Evolutionary conservation across 1,140 invertebrate species (phyloP).

Genomic region (Chrysopa pallens): DNA sequence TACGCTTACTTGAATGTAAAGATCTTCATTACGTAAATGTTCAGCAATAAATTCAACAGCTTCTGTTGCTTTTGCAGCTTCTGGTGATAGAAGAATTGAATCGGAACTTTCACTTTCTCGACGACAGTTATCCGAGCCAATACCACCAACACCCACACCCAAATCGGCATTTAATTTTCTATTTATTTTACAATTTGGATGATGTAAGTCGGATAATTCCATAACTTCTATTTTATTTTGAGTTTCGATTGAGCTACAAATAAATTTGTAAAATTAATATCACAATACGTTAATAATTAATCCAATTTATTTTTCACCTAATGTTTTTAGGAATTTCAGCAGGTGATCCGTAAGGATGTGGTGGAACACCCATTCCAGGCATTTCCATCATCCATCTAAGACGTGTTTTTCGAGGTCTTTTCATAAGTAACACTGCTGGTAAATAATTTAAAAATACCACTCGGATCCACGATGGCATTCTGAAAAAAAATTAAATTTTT

Average conservation of each 20-base stretch:
- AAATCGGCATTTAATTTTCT: conserved; percentile 48
- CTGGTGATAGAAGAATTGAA: conserved; percentile 72
- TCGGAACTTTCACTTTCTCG: conserved; percentile 82
- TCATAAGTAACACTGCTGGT: conserved; percentile 74
- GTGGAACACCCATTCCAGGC: conserved; percentile 65
- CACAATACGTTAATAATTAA: too few relatives aligned
- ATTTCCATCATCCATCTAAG: conserved; percentile 95
- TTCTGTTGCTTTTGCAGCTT: conserved; percentile 88
- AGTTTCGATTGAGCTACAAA: conserved; percentile 20
- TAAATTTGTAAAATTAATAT: too few relatives aligned
- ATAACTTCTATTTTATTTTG: conserved; percentile 78
- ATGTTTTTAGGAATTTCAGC: conserved; percentile 65
- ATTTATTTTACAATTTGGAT: conserved; percentile 91
- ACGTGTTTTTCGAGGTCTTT: conserved; percentile 77
- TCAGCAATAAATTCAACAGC: conserved; percentile 97
- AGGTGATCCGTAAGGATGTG: conserved; percentile 60
- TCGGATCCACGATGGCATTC: conserved; percentile 90
- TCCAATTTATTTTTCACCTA: conserved; percentile 23
- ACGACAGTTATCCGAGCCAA: conserved; percentile 39
- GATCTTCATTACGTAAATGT: conserved; percentile 89
- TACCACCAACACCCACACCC: conserved; percentile 34
- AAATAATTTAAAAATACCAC: conserved; percentile 87
- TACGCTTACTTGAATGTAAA: conserved; percentile 81
- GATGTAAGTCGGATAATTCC: conserved; percentile 86
- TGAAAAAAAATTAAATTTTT: too few relatives aligned